Conservation (phyloP, 2,797 vertebrate genomes). For the Ptychadena robeensis region DNA sequence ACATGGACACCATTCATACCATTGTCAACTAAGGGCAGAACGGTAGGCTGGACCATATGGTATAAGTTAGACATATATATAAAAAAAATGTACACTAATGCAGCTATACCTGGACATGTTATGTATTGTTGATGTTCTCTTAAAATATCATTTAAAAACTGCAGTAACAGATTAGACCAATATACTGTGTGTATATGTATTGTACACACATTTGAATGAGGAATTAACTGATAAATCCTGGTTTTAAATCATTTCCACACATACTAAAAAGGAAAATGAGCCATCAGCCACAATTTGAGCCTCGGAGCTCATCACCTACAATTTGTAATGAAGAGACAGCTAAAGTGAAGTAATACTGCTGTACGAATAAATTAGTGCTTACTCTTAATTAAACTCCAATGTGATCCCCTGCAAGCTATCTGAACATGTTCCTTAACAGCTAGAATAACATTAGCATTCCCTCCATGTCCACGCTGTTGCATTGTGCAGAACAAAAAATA, state of each 20-base stretch:
- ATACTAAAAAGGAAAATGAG: not conserved
- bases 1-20: too few species aligned
- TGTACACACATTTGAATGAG: not conserved
- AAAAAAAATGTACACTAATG: too few species aligned
- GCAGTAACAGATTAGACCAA: too few species aligned
- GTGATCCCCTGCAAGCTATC: slow-evolving; percentile 41
- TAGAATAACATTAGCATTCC: slow-evolving; percentile 46
- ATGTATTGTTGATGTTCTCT: too few species aligned
- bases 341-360: slow-evolving; percentile 42
- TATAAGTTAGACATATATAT: too few species aligned
- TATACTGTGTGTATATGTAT: too few species aligned
- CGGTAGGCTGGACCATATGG: too few species aligned
- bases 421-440: slow-evolving; percentile 44
- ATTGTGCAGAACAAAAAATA: slow-evolving; percentile 18
- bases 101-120: too few species aligned
- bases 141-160: too few species aligned
- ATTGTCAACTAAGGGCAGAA: too few species aligned
- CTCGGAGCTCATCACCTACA: slow-evolving; percentile 3
- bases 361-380: slow-evolving; percentile 52
- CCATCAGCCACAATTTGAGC: not conserved
- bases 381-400: slow-evolving; percentile 51
- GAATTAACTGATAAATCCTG: not conserved
- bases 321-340: slow-evolving; percentile 38
- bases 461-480: slow-evolving; percentile 1
- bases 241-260: not conserved